These are phyloP conservation scores for Leptopterna dolabrata DNA, from an alignment of 2,888 invertebrate genomes.

Conservation along the genomic window DNA sequence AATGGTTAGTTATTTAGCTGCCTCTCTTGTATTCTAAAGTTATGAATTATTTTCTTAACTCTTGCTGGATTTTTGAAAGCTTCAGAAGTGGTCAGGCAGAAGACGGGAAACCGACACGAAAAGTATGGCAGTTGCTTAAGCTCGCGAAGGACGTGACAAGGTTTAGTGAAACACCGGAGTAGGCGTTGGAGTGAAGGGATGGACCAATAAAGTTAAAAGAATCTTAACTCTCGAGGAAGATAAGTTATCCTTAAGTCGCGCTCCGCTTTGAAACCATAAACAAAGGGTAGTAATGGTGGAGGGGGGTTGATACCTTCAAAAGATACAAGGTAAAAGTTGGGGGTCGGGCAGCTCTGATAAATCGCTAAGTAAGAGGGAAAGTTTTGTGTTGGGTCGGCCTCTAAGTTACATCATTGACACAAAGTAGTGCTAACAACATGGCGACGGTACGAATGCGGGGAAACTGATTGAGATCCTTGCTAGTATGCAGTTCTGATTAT, in stretches of 20 bases:
- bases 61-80: neutral
- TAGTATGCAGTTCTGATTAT: no score
- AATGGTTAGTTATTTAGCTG: no score
- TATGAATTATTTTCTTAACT: neutral
- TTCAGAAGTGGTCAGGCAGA: constrained; percentile 29
- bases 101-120: neutral
- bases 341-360: neutral
- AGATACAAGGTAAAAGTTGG: constrained; percentile 1
- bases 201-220: constrained; percentile 38
- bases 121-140: neutral
- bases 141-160: constrained; percentile 24
- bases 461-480: no score
- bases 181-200: neutral
- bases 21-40: no score
- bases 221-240: constrained; percentile 29
- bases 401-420: neutral
- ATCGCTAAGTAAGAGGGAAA: constrained; percentile 1
- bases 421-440: neutral
- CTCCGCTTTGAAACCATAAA: constrained; percentile 15
- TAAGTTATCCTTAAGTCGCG: constrained; percentile 44
- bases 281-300: constrained; percentile 10
- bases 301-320: neutral
- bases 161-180: neutral
- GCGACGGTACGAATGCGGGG: neutral
- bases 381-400: neutral